Conservation (phyloP, 1,140 invertebrate genomes). For the Drosophila nigrodunni region DNA sequence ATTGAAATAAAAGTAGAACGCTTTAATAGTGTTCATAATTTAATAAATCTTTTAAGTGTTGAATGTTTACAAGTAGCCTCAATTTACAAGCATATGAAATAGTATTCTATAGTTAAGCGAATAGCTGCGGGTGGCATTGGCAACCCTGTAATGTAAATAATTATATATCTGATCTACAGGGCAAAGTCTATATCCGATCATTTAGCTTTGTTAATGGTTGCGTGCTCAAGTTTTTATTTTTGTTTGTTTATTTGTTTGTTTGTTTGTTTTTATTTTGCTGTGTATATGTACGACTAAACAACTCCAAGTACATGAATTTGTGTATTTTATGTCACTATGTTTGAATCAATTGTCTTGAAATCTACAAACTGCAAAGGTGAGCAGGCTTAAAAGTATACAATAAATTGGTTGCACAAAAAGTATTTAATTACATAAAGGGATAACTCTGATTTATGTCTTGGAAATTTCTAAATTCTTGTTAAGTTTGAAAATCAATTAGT, state of each 20-base stretch:
- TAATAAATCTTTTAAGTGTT: too few relatives aligned
- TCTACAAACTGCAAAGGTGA: constrained; percentile 4
- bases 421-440: constrained; percentile 4
- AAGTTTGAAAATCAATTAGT: constrained; percentile 23
- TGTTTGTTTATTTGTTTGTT: not conserved
- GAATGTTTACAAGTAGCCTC: not conserved
- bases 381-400: constrained; percentile 8
- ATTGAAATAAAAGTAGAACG: too few relatives aligned
- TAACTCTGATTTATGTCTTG: not conserved
- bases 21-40: too few relatives aligned
- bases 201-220: not conserved
- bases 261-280: not conserved
- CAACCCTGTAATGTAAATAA: not conserved
- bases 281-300: not conserved
- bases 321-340: not conserved
- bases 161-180: not conserved
- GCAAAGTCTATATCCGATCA: constrained; percentile 2
- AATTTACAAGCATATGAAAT: not conserved
- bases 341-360: constrained; percentile 28
- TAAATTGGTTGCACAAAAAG: not conserved
- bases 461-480: not conserved
- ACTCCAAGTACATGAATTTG: not conserved
- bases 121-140: not conserved
- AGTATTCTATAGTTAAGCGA: not conserved
- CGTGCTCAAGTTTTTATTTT: not conserved